Base-by-base conservation (phyloP, 2,113 vertebrate genomes). In the Lampris incognitus region DNA sequence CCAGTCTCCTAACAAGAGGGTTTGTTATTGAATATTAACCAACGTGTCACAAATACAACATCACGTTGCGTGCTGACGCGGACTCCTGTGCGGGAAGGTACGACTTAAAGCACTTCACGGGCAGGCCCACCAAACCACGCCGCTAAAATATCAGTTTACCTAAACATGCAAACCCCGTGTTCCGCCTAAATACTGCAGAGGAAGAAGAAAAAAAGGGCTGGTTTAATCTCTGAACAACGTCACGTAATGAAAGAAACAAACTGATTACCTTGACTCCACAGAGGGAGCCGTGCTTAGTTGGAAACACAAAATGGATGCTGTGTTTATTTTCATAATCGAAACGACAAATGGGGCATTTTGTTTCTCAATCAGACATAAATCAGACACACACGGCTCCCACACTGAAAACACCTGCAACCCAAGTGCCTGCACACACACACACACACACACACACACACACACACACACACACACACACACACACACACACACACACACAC, bases 11-110 rank as follows among this genome's bases (percentile, higher is more conserved):
- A 86, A 85, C 66, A 51, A 89, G 82, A 88, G 79, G 74, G 48
- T 79, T 90, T 82, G 79, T 81, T 87, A 90, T 91, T 88, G 90
- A 90, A 92, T 91, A 91, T 90, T 86, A 90, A 91, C 41, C 73
- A 84, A 67, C 78, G 61, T 63, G 78, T 82, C 86, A 85, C 78
- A 86, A 92, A 92, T 88, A 88, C 78, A 82, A 66, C 75, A 61
- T 69, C 68, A 75, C 82, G 78, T 81, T 85, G 69, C 13, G 1
- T 51, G 86, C 82, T 81, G 77, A 88, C 85, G 9, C 1, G 39
- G 52, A 36, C 42, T 65, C 69, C 60, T 66, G 70, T 63, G 66
- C 10, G 6, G 42, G 66, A 44, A 75, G 55, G 67, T 80, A 79
- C 62, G 8, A 73, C 58, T 74, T 40, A 10, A 13, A 52, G 56